Conservation (phyloP, 2,888 invertebrate genomes). For the Ophioninae sp. region DNA sequence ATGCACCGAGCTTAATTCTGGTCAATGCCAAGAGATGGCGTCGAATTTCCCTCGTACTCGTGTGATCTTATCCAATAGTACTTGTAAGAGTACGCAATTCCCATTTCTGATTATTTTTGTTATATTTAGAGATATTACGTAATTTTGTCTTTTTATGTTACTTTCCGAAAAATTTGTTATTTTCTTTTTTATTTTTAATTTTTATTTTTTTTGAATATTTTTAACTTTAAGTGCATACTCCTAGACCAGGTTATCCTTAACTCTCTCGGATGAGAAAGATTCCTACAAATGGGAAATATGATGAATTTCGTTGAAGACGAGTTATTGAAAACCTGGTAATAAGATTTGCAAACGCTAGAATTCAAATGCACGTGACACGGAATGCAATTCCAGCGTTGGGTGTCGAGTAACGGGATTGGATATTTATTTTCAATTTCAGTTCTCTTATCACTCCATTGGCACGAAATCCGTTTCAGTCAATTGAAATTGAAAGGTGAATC, state of each 20-base stretch:
- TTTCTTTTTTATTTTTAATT: no score
- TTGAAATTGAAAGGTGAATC: not conserved
- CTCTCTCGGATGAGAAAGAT: not conserved
- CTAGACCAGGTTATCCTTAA: not conserved
- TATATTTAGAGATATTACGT: no score
- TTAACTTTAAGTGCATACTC: no score
- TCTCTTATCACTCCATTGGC: not conserved
- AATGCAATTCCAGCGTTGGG: not conserved
- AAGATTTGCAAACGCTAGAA: not conserved
- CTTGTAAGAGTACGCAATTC: no score
- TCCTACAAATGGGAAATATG: not conserved
- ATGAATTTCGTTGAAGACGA: not conserved
- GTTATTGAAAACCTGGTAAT: not conserved
- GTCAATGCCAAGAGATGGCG: no score
- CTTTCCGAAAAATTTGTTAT: no score
- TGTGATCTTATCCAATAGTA: no score
- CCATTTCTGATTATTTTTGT: no score
- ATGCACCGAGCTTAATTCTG: no score
- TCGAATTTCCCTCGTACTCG: no score
- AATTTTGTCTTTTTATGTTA: no score
- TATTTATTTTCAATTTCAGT: not conserved
- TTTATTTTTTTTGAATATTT: no score
- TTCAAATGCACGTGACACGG: not conserved
- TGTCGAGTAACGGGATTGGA: not conserved
- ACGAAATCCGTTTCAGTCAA: not conserved